Conservation (phyloP, 1,140 invertebrate genomes). For the Phymastichus coffea region DNA sequence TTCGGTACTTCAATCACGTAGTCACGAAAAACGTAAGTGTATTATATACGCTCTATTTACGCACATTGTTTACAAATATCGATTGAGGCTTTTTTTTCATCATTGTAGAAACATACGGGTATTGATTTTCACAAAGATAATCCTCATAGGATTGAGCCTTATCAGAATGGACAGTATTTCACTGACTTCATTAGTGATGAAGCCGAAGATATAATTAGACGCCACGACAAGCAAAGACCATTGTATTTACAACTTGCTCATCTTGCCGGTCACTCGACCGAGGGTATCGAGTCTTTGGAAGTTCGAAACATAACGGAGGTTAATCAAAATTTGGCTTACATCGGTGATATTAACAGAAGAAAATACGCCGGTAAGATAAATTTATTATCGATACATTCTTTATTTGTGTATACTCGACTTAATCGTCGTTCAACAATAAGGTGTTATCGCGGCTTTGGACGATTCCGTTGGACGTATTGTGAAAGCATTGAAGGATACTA, state of each 20-base stretch:
- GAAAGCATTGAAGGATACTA: conserved; percentile 47
- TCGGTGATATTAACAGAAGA: conserved; percentile 54
- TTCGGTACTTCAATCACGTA: conserved; percentile 54
- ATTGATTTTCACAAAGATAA: conserved; percentile 7
- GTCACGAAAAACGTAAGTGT: conserved; percentile 1
- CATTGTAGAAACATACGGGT: background rate
- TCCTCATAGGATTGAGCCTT: background rate
- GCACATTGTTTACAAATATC: background rate
- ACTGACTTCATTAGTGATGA: conserved; percentile 62
- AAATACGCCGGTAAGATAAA: conserved; percentile 52
- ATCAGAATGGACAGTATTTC: conserved; percentile 46
- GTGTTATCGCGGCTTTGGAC: conserved; percentile 62
- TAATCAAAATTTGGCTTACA: conserved; percentile 55
- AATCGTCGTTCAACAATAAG: conserved; percentile 26
- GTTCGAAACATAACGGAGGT: conserved; percentile 42
- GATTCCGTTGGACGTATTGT: conserved; percentile 60
- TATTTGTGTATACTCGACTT: background rate
- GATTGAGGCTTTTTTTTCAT: background rate
- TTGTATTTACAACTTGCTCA: conserved; percentile 65
- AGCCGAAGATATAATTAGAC: conserved; percentile 57
- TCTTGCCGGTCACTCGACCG: conserved; percentile 56
- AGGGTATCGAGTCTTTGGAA: conserved; percentile 20
- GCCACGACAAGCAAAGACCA: conserved; percentile 55
- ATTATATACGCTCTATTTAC: background rate
- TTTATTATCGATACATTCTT: background rate